Evolutionary conservation across 2,113 vertebrate genomes (phyloP), one percentile per base, ranked within the genome.

Genomic region (Petrocephalus zakoni): DNA sequence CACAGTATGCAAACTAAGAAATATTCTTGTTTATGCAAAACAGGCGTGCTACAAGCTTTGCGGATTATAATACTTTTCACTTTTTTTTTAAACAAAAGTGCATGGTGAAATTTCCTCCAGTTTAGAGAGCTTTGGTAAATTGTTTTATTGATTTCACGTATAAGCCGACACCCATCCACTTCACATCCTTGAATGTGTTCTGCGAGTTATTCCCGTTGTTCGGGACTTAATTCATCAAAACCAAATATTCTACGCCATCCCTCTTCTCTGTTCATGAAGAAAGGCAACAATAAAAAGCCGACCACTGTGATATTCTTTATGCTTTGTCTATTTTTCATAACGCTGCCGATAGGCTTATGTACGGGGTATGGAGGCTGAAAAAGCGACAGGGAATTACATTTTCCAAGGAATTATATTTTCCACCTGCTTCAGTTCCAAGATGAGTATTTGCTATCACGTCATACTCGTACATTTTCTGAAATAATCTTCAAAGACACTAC

Each of bases 261-360:
- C 95, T 95, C 95, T 92, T 88, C 91, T 94, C 93, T 93, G 93
- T 52, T 82, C 88, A 90, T 89, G 88, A 88, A 89, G 89, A 90
- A 90, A 90, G 89, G 88, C 94, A 91, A 89, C 89, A 93, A 94
- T 97, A 97, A 99, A 97, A 97, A 96, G 95, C 93, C 96, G 95
- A 98, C 97, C 97, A 98, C 97, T 98, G 97, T 94, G 97, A 97
- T 97, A 98, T 98, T 98, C 97, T 98, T 94, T 95, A 91, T 93
- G 96, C 96, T 95, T 94, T 94, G 95, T 95, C 96, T 97, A 98
- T 97, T 97, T 97, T 98, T 97, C 96, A 98, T 97, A 97, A 98
- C 94, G 94, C 96, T 93, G 95, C 94, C 94, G 95, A 96, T 95
- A 95, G 93, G 96, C 96, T 95, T 97, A 97, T 97, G 97, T 98